Conservation (phyloP, 2,797 vertebrate genomes). For the Odontamblyopus lacepedii region DNA sequence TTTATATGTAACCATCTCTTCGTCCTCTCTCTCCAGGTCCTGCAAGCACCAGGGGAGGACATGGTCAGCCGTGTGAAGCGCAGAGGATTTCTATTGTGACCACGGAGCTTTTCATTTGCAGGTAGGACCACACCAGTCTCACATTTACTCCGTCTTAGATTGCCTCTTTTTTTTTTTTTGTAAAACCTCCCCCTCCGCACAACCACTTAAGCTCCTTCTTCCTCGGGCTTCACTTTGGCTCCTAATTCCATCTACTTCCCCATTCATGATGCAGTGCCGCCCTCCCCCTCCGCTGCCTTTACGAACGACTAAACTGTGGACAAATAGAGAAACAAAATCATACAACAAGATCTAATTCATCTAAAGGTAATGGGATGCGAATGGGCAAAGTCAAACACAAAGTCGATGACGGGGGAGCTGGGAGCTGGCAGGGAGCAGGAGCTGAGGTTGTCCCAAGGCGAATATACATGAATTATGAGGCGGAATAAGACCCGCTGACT, state of each 20-base stretch:
- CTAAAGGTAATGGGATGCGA: conserved; percentile 33
- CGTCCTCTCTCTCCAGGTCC: conserved; percentile 19
- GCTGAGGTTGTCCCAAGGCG: conserved; percentile 15
- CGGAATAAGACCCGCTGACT: conserved; percentile 44
- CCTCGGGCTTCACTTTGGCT: conserved; percentile 25
- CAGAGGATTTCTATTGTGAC: conserved; percentile 12
- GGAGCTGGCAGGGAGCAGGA: conserved; percentile 13
- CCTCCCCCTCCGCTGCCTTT: no score
- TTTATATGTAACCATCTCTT: background rate
- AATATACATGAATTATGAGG: conserved; percentile 54
- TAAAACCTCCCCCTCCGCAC: background rate
- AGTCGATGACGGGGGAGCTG: conserved; percentile 34
- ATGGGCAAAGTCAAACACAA: conserved; percentile 51
- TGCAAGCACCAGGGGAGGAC: conserved; percentile 1
- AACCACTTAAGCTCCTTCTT: conserved; percentile 33
- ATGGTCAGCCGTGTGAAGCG: background rate
- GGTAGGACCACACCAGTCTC: conserved; percentile 18
- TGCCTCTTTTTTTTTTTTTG: conserved; percentile 2
- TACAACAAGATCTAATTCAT: conserved; percentile 48
- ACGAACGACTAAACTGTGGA: conserved; percentile 22
- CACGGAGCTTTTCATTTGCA: conserved; percentile 30
- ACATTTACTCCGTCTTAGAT: conserved; percentile 25
- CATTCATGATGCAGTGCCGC: conserved; percentile 5
- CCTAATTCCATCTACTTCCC: conserved; percentile 38
- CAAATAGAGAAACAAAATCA: conserved; percentile 49